Evolutionary conservation across 1,140 invertebrate genomes (phyloP), one percentile per base, ranked within the genome.

Genomic region (Trachymyrmex septentrionalis): DNA sequence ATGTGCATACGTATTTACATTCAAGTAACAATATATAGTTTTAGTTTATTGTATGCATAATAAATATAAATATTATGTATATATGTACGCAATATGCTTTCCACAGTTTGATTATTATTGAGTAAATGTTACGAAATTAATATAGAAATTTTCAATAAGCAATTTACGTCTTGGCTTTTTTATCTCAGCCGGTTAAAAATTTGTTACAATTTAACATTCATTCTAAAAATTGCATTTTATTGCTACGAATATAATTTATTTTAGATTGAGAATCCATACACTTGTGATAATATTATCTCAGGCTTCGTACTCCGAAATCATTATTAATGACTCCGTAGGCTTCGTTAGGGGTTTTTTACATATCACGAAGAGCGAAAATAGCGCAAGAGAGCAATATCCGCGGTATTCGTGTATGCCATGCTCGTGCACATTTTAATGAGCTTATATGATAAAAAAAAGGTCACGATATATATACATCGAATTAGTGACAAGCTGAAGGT

Each of bases 231-330:
- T 34, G 34, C 1, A 30, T 61, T n/a, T 63, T n/a, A 34, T 38
- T 73, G 4, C 27, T 16, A 16, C 6, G 38, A 75, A 61, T 61
- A 61, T 61, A 75, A 61, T 61, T 61, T 75, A 84, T 24, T 2
- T 84, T 9, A n/a, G 57, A 75, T 84, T 27, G 19, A 61, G 19
- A 30, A 19, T 57, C 78, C 19, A 44, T 75, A 34, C 69, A 84
- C 80, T 73, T 84, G 80, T 50, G 55, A 84, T 75, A 84, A 84
- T 84, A 84, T 84, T 84, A 75, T 84, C 57, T 75, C 80, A 84
- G 69, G 24, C n/a, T 57, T 16, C 14, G 9, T 21, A 34, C 24
- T 38, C 12, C 5, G 55, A 21, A 84, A 73, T 73, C 55, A 63
- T 84, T 84, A 84, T 84, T 84, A 84, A 84, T 84, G 69, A 84